A percentile compares a stretch with the other conserved stretches of the same genome.
Evolutionary conservation across 2,888 invertebrate species (phyloP).

Genomic region (Chrysomela aeneicollis): DNA sequence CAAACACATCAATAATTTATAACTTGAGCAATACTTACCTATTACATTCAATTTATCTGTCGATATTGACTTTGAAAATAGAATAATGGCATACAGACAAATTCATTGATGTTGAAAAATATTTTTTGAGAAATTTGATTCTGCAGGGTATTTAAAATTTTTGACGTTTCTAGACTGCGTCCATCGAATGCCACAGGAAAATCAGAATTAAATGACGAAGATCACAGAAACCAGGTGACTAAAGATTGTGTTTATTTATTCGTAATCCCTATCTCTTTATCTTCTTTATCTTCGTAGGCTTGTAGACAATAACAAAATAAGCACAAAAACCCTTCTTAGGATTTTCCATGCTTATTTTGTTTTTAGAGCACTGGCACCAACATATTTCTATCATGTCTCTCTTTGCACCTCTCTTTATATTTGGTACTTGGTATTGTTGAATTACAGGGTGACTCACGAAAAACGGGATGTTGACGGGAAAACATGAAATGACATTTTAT

Average conservation of each 20-base stretch:
- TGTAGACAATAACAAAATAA: constrained; percentile 50
- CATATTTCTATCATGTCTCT: constrained; percentile 59
- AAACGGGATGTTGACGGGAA: no score
- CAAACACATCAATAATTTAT: no score
- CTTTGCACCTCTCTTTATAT: constrained; percentile 52
- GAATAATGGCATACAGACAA: no score
- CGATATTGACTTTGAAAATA: no score
- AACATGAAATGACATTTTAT: no score
- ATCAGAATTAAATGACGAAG: constrained; percentile 54
- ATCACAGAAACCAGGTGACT: constrained; percentile 59
- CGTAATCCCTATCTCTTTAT: constrained; percentile 44
- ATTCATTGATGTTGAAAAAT: no score
- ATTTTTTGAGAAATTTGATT: no score
- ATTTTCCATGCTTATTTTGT: constrained; percentile 44
- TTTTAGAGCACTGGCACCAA: constrained; percentile 60
- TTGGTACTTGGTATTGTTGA: constrained; percentile 27
- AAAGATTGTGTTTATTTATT: constrained; percentile 41
- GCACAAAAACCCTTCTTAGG: constrained; percentile 21
- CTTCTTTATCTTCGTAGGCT: constrained; percentile 51
- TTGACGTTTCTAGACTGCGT: constrained; percentile 52
- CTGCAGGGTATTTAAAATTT: constrained; percentile 17
- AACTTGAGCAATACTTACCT: no score
- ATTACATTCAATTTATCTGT: no score
- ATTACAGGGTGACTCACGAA: background rate
- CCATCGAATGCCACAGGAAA: constrained; percentile 57